Base-by-base conservation (phyloP, 2,888 invertebrate genomes). In the Sphaerophoria rueppellii region DNA sequence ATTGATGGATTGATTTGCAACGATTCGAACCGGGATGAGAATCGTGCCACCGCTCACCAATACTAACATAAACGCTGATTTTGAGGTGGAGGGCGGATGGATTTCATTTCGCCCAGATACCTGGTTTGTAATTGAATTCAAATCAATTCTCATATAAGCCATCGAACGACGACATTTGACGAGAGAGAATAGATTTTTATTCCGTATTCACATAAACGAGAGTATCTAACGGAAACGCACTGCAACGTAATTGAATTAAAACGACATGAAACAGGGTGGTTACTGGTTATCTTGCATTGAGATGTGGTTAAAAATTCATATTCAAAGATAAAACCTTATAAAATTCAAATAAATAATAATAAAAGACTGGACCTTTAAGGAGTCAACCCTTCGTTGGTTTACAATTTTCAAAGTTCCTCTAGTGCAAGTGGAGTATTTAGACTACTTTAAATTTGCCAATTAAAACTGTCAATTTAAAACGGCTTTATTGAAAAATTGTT, bases 1-100 rank as follows among this genome's bases (percentile, higher is more conserved):
- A 85, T 80, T 85, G 83, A 85, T 80, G 52, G 69, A 80, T 85
- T 80, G 83, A 67, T 80, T 72, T 72, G 61, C 60, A 35, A 50
- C 54, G 72, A 54, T 50, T 52, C 37, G 34, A 16, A 67, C 48
- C 16, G 74, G 40, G 43, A 74, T 40, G 34, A 16, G 12, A 57
- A n/a, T 37, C 58, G 75, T 57, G 52, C 37, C 16, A 35, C 24
- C 50, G 6, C 14, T 78, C 24, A 24, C 24, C 24, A 2, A 24
- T 24, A 24, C 24, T 24, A 24, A 24, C 24, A 24, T 24, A 24
- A 24, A 24, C 1, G 24, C 2, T 24, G 24, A 24, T 24, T 24
- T 24, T 24, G 24, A 24, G 24, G 24, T 35, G 61, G 32, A 11
- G 37, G 37, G 40, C 16, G 14, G 16, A 37, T n/a, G 52, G 35